phyloP scores from a whole-genome alignment of 2,113 vertebrate genomes.

The Centropus bengalensis region DNA sequence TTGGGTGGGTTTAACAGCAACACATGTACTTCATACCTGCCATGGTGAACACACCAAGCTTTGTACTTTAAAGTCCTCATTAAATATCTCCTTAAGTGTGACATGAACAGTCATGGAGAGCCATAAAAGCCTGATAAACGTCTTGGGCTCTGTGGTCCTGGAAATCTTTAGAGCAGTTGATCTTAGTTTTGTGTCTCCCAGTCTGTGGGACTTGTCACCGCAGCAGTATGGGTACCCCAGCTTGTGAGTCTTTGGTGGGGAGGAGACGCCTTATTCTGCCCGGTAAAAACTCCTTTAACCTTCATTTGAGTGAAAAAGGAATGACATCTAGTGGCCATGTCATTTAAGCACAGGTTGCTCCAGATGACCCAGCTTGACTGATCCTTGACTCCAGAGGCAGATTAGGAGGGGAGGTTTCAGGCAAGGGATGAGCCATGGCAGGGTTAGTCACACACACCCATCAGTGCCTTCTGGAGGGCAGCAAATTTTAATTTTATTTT shows the following conservation, averaged over 20 bases:
- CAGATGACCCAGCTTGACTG: not conserved
- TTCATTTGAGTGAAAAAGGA: conserved; percentile 47
- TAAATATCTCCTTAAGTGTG: not conserved
- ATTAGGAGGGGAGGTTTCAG: not conserved
- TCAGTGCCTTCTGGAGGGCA: not conserved
- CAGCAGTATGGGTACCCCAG: not conserved
- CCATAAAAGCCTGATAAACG: not conserved
- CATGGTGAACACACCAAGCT: rapidly evolving
- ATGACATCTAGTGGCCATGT: conserved; percentile 67
- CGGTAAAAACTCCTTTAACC: not conserved
- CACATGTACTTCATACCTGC: rapidly evolving
- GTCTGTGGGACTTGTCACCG: not conserved
- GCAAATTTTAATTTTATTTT: not conserved
- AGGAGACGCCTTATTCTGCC: not conserved
- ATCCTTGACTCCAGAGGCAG: not conserved
- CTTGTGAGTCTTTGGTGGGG: not conserved
- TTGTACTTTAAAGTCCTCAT: not conserved
- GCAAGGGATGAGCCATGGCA: not conserved
- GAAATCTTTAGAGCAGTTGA: not conserved
- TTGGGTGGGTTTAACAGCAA: not conserved
- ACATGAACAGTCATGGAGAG: rapidly evolving
- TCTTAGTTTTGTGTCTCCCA: not conserved
- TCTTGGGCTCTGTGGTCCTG: not conserved
- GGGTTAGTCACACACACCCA: rapidly evolving
- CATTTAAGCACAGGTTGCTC: not conserved